Evolutionary conservation across 2,888 invertebrate species (phyloP).

Genomic region (Exephanes ischioxanthus): DNA sequence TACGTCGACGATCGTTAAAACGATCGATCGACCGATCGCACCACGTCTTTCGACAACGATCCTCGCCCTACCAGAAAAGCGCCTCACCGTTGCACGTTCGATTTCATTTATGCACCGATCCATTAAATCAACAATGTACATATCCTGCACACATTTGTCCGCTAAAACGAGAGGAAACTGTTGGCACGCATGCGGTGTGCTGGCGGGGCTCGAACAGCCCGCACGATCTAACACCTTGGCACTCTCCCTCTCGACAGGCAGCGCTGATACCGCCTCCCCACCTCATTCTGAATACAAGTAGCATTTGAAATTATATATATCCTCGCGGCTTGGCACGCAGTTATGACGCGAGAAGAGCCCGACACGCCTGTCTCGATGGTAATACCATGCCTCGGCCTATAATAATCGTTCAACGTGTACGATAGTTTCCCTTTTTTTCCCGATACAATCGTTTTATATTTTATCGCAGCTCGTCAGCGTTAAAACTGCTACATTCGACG

Average conservation of each 20-base stretch:
- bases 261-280: conserved; percentile 18
- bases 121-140: background rate
- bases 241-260: conserved; percentile 43
- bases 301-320: conserved; percentile 59
- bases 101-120: conserved; percentile 30
- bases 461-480: background rate
- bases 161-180: conserved; percentile 55
- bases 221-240: conserved; percentile 58
- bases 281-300: conserved; percentile 48
- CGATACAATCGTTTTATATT: background rate
- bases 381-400: conserved; percentile 31
- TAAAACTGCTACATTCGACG: background rate
- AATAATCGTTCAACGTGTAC: conserved; percentile 29
- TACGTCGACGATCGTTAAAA: conserved; percentile 17
- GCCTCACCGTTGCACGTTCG: conserved; percentile 36
- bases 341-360: conserved; percentile 60
- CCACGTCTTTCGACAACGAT: conserved; percentile 22
- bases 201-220: conserved; percentile 52
- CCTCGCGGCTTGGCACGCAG: conserved; percentile 53
- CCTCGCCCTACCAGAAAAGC: conserved; percentile 43
- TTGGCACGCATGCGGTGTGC: conserved; percentile 56
- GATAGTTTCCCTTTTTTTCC: background rate
- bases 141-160: conserved; percentile 38
- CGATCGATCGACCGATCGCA: conserved; percentile 61
- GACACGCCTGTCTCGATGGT: conserved; percentile 37